Percentiles rank a stretch among this genome's conserved stretches.
These are phyloP conservation scores for Plestiodon gilberti DNA, from an alignment of 2,113 vertebrate genomes.

Conservation along the genomic window DNA sequence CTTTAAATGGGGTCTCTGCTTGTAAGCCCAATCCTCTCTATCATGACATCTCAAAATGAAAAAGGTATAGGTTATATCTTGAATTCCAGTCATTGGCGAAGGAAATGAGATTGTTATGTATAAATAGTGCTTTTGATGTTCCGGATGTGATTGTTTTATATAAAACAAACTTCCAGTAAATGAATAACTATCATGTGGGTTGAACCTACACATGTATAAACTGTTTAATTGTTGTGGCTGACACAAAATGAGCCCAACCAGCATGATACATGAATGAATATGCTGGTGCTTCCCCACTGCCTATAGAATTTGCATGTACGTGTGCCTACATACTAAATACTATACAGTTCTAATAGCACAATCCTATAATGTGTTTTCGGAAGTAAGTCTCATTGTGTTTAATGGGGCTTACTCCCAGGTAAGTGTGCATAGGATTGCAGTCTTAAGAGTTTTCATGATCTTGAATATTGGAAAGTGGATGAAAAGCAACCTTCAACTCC, in stretches of 20 bases:
- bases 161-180: too few relatives aligned
- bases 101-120: too few relatives aligned
- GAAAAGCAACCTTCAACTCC: background rate
- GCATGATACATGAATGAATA: background rate
- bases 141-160: too few relatives aligned
- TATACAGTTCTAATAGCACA: too few relatives aligned
- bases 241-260: conserved; percentile 6
- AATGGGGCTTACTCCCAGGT: too few relatives aligned
- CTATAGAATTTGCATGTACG: background rate
- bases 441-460: background rate
- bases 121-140: too few relatives aligned
- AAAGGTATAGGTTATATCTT: too few relatives aligned
- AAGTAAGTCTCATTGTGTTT: too few relatives aligned
- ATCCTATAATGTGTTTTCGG: too few relatives aligned
- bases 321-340: background rate
- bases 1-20: background rate
- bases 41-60: conserved; percentile 10
- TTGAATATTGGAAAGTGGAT: background rate
- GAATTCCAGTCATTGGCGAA: too few relatives aligned
- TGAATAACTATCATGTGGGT: too few relatives aligned
- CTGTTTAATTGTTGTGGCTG: background rate
- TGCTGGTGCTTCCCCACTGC: background rate
- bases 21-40: background rate
- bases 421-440: too few relatives aligned
- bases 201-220: background rate